Conservation (phyloP, 2,113 vertebrate species). For the Suricata suricatta region DNA sequence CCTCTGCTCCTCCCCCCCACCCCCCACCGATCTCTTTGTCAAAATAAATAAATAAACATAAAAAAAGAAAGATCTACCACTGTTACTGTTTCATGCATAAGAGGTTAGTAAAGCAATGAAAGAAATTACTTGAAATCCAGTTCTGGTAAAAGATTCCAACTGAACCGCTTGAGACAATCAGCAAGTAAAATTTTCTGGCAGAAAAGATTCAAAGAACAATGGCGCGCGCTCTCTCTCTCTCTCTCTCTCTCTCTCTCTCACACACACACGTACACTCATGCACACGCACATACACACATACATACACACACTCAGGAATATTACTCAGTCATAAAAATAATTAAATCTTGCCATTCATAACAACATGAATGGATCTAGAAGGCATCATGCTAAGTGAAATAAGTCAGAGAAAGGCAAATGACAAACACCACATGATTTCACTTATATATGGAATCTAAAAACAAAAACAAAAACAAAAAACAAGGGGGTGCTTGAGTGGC, state of each 20-base stretch:
- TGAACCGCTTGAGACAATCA: constrained; percentile 12
- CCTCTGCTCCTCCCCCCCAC: too few relatives aligned
- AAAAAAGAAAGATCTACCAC: neutral
- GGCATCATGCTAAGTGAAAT: neutral
- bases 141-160: neutral
- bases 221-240: too few relatives aligned
- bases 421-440: neutral
- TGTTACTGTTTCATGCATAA: neutral
- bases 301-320: neutral
- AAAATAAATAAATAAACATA: too few relatives aligned
- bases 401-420: neutral
- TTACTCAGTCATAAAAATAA: neutral
- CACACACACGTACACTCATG: neutral
- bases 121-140: constrained; percentile 37
- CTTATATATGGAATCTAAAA: neutral
- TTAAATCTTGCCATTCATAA: neutral
- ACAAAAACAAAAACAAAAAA: neutral
- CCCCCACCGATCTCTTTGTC: too few relatives aligned
- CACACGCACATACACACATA: too few relatives aligned
- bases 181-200: constrained; percentile 36
- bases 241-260: neutral
- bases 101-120: neutral
- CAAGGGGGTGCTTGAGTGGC: too few relatives aligned
- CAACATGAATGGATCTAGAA: neutral
- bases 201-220: constrained; percentile 4